phyloP scores from a whole-genome alignment of 2,888 invertebrate species.

The Artemia sinica region DNA sequence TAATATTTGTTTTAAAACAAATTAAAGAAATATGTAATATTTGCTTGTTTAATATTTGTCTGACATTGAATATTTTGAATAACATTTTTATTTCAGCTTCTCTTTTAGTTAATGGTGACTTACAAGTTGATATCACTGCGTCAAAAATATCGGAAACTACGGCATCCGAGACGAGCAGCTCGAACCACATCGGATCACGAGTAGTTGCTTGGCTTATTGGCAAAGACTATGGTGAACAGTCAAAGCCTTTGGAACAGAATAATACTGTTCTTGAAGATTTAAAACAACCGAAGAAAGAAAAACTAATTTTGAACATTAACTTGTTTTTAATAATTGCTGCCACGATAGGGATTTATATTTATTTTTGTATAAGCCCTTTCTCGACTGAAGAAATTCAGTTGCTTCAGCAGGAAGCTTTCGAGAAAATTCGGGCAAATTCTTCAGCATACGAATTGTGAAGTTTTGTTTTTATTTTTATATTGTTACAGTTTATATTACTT shows the following conservation, averaged over 20 bases:
- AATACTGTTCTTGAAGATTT: neutral
- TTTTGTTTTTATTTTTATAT: too few relatives aligned
- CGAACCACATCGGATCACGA: neutral
- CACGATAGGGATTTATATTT: neutral
- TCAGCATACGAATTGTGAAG: too few relatives aligned
- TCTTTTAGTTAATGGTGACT: too few relatives aligned
- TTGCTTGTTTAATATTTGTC: too few relatives aligned
- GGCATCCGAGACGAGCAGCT: neutral
- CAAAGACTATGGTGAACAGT: neutral
- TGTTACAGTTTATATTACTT: too few relatives aligned
- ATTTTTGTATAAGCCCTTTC: slow-evolving; percentile 5
- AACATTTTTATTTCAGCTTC: too few relatives aligned
- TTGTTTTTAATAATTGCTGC: neutral
- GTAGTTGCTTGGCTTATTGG: neutral
- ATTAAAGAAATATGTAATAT: too few relatives aligned
- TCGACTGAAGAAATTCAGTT: neutral
- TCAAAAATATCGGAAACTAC: too few relatives aligned
- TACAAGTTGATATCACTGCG: too few relatives aligned
- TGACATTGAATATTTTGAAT: too few relatives aligned
- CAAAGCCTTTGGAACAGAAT: slow-evolving; percentile 7
- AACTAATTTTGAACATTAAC: neutral
- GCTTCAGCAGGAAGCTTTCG: slow-evolving; percentile 4
- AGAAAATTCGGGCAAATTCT: neutral
- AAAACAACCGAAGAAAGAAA: slow-evolving; percentile 5
- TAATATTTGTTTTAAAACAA: too few relatives aligned